Percentiles rank a stretch among this genome's conserved stretches.
These are phyloP conservation scores for Drosophila nigricruria DNA, from an alignment of 2,888 invertebrate genomes.

Conservation along the genomic window DNA sequence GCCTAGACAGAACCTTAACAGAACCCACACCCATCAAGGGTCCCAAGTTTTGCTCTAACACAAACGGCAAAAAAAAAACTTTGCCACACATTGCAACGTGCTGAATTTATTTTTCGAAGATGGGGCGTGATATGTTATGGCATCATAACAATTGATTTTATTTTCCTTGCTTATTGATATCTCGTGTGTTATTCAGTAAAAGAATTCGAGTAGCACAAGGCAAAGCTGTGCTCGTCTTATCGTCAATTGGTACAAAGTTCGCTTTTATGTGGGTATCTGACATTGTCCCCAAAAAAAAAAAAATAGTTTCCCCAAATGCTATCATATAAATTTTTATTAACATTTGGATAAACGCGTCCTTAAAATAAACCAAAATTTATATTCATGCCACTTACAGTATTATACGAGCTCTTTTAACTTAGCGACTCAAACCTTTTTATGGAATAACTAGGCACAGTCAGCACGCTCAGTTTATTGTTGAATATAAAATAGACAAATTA, in stretches of 20 bases:
- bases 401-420: constrained; percentile 8
- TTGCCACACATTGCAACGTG: constrained; percentile 58
- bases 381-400: constrained; percentile 6
- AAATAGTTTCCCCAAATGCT: constrained; percentile 25
- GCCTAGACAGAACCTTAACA: not conserved
- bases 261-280: constrained; percentile 26
- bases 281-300: constrained; percentile 15
- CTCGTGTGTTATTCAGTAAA: constrained; percentile 56
- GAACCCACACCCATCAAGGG: constrained; percentile 12
- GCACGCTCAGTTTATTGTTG: not conserved
- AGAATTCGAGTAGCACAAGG: not conserved
- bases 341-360: constrained; percentile 16
- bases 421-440: constrained; percentile 1
- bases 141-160: constrained; percentile 80
- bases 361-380: constrained; percentile 25
- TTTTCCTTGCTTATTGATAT: constrained; percentile 74
- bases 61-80: constrained; percentile 56
- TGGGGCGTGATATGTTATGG: constrained; percentile 70
- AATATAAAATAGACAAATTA: constrained; percentile 1
- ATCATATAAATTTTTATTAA: constrained; percentile 40
- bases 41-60: constrained; percentile 56
- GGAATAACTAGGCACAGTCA: constrained; percentile 1
- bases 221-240: constrained; percentile 28
- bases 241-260: constrained; percentile 37
- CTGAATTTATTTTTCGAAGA: constrained; percentile 14